Base-by-base conservation (phyloP, 2,797 vertebrate species). In the Botia kubotai region DNA sequence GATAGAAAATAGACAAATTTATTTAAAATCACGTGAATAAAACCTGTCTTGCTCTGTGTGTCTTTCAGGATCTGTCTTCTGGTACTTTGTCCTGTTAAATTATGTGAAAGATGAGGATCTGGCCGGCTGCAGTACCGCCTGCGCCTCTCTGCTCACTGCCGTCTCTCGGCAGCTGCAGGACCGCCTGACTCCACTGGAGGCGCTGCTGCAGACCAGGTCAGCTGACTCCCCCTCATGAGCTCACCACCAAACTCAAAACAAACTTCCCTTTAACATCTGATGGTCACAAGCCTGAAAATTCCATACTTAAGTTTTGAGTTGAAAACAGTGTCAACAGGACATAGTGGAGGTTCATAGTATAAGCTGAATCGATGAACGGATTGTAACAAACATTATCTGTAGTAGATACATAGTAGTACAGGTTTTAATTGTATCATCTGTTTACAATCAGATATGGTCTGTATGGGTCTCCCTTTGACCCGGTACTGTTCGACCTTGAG, bases 81-180 rank as follows among this genome's bases (percentile, higher is more conserved):
- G 98, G 98, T 99, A 97, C 93, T 99, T 99, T 88, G 98, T 99
- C 16, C 88, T 99, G 86, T 90, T 99, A 88, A 99, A 99, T 91
- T 99, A 98, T 0, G 98, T 99, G 21, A 99, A 99, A 90, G 98
- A 99, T 86, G 98, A 99, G 90, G 98, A 99, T 89, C 83, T 99
- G 89, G 96, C 98, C 4, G 94, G 95, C 33, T 99, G 97, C 87
- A 99, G 98, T 86, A 98, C 98, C 0, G 89, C 96, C 73, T 99
- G 98, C 82, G 98, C 98, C 2, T 94, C 96, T 7, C 80, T 99
- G 85, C 96, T 99, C 19, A 99, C 97, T 2, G 95, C 97, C 0
- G 97, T 97, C 80, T 98, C 98, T 70, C 93, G 93, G 60, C 97
- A 99, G 90, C 87, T 99, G 83, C 98, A 99, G 92, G 96, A 99